Evolutionary conservation across 2,797 vertebrate species (phyloP), one percentile per base, ranked within the genome.

Genomic region (Phaenicophaeus curvirostris): DNA sequence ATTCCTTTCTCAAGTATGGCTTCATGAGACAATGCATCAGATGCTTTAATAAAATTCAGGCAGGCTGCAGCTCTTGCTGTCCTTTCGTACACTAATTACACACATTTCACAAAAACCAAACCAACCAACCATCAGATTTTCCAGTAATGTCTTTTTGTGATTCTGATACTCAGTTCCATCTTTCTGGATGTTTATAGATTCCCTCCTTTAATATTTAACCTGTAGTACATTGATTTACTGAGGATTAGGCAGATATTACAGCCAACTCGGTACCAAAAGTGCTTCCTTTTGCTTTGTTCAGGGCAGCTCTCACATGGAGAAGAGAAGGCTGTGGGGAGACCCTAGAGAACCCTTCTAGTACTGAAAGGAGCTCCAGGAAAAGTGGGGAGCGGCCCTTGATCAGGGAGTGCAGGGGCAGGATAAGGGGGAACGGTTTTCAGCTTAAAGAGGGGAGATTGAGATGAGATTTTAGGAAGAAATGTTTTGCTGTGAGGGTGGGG

Each of bases 21-120:
- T 97, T 90, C 21, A 10, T 61, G 78, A 97, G 95, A 96, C 92
- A 93, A 94, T 96, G 85, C 96, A 95, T 97, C 97, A 96, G 97
- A 89, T 94, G 94, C 90, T 97, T 94, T 96, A 97, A 97, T 97
- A 96, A 97, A 97, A 97, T 92, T 91, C 95, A 97, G 95, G 96
- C 91, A 81, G 95, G 93, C 96, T 94, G 85, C 88, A 44, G 86
- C 89, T 86, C 84, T 95, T 35, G 15, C 21, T 3, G 86, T 77
- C 53, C 89, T 90, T 97, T 85, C 68, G 79, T 93, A 73, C 94
- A 78, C 97, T 97, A 97, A 97, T 98, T 97, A 96, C n/a, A n/a
- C n/a, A n/a, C n/a, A 71, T 86, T 89, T 84, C 94, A 83, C 87
- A 84, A 66, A 67, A 6, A 44, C 13, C 57, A 61, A 30, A 10